Evolutionary conservation across 2,797 vertebrate genomes (phyloP), one percentile per base, ranked within the genome.

Genomic region (Limosa lapponica): DNA sequence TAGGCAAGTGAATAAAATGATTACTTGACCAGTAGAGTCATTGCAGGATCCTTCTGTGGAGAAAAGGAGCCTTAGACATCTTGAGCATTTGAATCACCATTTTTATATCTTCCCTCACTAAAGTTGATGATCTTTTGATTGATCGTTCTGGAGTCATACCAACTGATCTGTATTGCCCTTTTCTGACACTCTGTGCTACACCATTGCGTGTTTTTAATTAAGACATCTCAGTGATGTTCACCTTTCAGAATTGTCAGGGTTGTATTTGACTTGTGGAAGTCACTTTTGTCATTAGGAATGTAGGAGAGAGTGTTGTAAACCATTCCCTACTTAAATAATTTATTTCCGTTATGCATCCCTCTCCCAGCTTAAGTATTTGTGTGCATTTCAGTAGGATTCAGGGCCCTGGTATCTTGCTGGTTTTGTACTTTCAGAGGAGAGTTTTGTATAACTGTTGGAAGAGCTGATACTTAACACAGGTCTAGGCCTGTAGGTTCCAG

Each of bases 1-100:
- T 73, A 10, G 11, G 8, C 19, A 85, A 46, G 20, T 34, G 19
- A 77, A 41, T 72, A 23, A 36, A 80, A 51, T 0, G 0, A 10
- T 46, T 11, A 28, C 24, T 86, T 89, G 23, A 58, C n/a, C 8
- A 1, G 0, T 3, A 65, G 19, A 77, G 36, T 41, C 13, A 62
- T 70, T 74, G n/a, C 30, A 88, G 36, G 14, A 54, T 70, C 17
- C 11, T 62, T 52, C 18, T 46, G 8, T 71, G 16, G 27, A 41
- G 8, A 46, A 75, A 32, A 58, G 30, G 12, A 48, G 14, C 41
- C 62, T 75, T 74, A 52, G 51, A 43, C 43, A 2, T 6, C 12
- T 36, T 36, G 13, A 72, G 18, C 27, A 25, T 28, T 48, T 52
- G 59, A 92, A 82, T 25, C 2, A 24, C 13, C 46, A 2, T 72